Base-by-base conservation (phyloP, 2,113 vertebrate species). In the Polypterus bichir region DNA sequence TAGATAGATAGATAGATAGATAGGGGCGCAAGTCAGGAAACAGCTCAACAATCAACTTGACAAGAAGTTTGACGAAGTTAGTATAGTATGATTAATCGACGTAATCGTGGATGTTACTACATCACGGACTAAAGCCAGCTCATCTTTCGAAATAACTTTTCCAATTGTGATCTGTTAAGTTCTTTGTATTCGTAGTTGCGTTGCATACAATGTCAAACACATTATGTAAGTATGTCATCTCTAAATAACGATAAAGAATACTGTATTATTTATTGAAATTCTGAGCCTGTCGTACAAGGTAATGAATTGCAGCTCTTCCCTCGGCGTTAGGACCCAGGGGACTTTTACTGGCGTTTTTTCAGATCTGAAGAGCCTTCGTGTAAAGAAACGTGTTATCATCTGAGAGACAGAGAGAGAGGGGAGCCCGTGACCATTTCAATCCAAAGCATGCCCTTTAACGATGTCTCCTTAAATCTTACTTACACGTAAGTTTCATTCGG, bases 311-410 rank as follows among this genome's bases (percentile, higher is more conserved):
- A 2, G 11, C 3, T 4, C 3, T 10, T 10, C 9, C 9, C 11
- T 2, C 5, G 61, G 62, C 64, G 27, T 61, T 66, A 69, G 68
- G 68, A 69, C 68, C 68, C 62, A 6, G 68, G 45, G 61, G 61
- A 11, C 8, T 8, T 4, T 6, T 46, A 44, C 66, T 55, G 3
- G 7, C n/a, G 8, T 7, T 9, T 53, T 48, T 60, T 56, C 47
- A 47, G 45, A 6, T 56, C 7, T 47, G 51, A 49, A 59, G 61
- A 62, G 57, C 55, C 53, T 48, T 56, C 52, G 47, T 4, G 54
- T 48, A 47, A 48, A 54, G 66, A 65, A 48, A 57, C 48, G 47
- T 27, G 27, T 27, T 27, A 27, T 5, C 45, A 63, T 54, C 48
- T n/a, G 57, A 51, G 62, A 7, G 44, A 49, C 9, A 57, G 9